These are phyloP conservation scores for Drosophila kanekoi DNA, from an alignment of 2,888 invertebrate species.

Conservation along the genomic window DNA sequence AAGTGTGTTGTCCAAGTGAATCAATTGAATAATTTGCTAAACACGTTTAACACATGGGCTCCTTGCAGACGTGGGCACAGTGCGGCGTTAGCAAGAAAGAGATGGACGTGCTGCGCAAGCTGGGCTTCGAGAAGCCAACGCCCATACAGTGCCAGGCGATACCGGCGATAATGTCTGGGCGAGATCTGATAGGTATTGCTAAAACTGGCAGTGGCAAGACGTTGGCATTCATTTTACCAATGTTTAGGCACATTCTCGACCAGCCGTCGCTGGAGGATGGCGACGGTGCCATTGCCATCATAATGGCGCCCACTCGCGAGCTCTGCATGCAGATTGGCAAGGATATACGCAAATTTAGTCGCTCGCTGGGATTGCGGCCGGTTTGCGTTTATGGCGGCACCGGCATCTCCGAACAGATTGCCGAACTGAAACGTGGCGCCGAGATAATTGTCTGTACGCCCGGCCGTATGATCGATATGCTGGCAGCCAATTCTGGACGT, in stretches of 20 bases:
- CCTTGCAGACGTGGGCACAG: constrained; percentile 95
- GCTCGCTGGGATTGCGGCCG: constrained; percentile 92
- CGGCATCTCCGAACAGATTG: constrained; percentile 96
- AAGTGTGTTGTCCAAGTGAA: constrained; percentile 27
- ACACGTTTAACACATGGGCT: background rate
- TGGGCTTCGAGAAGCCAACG: constrained; percentile 97
- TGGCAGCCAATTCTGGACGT: constrained; percentile 98
- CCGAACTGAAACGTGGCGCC: constrained; percentile 97
- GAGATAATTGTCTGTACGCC: constrained; percentile 99
- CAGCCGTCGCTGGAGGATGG: constrained; percentile 97
- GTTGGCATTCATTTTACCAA: constrained; percentile 97
- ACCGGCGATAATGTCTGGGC: constrained; percentile 97
- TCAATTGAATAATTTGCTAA: background rate
- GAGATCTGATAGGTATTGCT: constrained; percentile 99
- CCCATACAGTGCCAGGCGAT: constrained; percentile 99
- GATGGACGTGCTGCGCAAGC: constrained; percentile 95
- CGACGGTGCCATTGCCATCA: constrained; percentile 98
- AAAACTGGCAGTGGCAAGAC: constrained; percentile 99
- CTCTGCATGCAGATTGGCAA: constrained; percentile 99
- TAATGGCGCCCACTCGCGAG: constrained; percentile 99
- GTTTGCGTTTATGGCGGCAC: constrained; percentile 99
- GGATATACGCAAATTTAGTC: constrained; percentile 98
- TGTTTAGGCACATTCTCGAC: constrained; percentile 98
- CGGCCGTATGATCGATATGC: constrained; percentile 99
- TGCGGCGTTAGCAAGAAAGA: constrained; percentile 98